phyloP scores from a whole-genome alignment of 2,113 vertebrate genomes.

The Muntiacus reevesi region DNA sequence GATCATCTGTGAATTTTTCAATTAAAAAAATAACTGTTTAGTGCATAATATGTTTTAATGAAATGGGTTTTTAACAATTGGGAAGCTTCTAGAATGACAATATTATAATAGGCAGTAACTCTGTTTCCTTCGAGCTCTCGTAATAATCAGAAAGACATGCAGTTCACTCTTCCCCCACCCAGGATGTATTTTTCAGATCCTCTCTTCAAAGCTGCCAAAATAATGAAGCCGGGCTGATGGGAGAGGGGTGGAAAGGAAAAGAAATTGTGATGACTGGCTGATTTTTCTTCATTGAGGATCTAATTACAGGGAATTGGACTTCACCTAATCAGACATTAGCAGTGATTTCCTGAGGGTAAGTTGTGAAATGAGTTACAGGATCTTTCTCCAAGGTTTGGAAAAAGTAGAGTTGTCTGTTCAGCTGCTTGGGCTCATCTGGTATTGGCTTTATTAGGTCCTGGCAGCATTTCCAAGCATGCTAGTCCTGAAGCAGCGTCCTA shows the following conservation, averaged over 20 bases:
- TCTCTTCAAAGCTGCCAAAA: not conserved
- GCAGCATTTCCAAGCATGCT: not conserved
- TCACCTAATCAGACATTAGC: not conserved
- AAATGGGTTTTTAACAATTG: not conserved
- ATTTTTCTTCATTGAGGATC: conserved; percentile 6
- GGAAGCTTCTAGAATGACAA: not conserved
- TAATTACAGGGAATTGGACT: not conserved
- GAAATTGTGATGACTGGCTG: not conserved
- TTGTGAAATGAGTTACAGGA: not conserved
- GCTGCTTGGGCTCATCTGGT: not conserved
- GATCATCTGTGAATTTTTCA: conserved; percentile 30
- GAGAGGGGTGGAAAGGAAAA: not conserved
- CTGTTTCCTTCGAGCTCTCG: not conserved
- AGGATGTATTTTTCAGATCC: not conserved
- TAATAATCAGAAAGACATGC: not conserved
- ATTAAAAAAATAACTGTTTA: conserved; percentile 18
- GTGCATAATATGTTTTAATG: not conserved
- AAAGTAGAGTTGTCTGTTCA: not conserved
- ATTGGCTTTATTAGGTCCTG: not conserved
- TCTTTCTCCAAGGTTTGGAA: not conserved
- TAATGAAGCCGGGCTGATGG: not conserved
- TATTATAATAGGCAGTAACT: not conserved
- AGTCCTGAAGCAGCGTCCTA: accelerated
- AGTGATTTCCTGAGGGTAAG: conserved; percentile 10
- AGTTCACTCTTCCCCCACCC: not conserved